A percentile compares a stretch with the other conserved stretches of the same genome.
Conservation (phyloP, 1,140 invertebrate species). For the Plectrocnemia conspersa region DNA sequence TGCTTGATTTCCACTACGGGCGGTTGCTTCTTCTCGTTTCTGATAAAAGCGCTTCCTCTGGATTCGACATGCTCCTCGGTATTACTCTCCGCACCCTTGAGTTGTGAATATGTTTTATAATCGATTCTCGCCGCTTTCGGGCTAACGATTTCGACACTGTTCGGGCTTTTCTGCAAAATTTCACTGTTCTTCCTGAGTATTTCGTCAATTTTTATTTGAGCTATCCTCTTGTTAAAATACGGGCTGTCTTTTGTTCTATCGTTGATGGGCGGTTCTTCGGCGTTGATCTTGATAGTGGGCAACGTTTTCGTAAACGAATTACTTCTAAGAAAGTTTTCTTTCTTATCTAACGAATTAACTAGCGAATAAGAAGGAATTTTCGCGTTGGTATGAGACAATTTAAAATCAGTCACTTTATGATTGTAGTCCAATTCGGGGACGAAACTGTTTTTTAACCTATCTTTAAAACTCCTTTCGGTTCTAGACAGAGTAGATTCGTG, state of each 20-base stretch:
- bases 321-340: not conserved
- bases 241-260: not conserved
- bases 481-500: not conserved
- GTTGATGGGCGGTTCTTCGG: conserved; percentile 12
- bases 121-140: conserved; percentile 4
- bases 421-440: not conserved
- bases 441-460: not conserved
- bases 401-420: not conserved
- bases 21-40: conserved; percentile 7
- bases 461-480: conserved; percentile 6
- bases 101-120: conserved; percentile 9
- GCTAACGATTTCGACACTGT: not conserved
- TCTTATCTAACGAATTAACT: conserved; percentile 3
- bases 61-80: not conserved
- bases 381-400: not conserved
- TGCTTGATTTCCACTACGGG: conserved; percentile 44
- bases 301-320: conserved; percentile 20
- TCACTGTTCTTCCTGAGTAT: conserved; percentile 25
- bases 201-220: conserved; percentile 29
- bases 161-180: conserved; percentile 23
- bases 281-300: conserved; percentile 21
- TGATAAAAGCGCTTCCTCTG: not conserved
- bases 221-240: conserved; percentile 15
- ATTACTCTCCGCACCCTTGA: not conserved
- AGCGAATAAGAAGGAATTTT: conserved; percentile 8